Base-by-base conservation (phyloP, 1,140 invertebrate genomes). In the Berghia stephanieae region DNA sequence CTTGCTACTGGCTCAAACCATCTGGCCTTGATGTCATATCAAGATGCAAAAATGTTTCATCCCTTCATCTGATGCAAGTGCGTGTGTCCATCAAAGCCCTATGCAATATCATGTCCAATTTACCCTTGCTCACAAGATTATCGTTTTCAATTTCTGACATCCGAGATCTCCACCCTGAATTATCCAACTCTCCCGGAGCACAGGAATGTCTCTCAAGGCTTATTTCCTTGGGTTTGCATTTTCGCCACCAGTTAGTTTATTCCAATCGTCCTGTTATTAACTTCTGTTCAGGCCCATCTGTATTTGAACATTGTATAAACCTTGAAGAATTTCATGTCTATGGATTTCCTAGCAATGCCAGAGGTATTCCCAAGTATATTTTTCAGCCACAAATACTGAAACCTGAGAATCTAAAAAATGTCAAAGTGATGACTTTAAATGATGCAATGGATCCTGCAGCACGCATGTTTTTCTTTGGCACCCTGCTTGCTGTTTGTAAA, bases 391-490 rank as follows among this genome's bases (percentile, higher is more conserved):
- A 83, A 75, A 82, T 85, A 27, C 69, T 80, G 10, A 83, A 83
- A 63, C 38, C 80, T 27, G 80, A 84, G 36, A 84, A 84, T 52
- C 71, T 84, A 55, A 79, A 82, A 78, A 78, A 82, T 71, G 74
- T 86, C 4, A 82, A 83, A 69, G 79, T 80, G 1, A 71, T 86
- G 42, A 82, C 81, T n/a, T 75, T 86, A n/a, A 86, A 83, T 68
- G 83, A 84, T 81, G 84, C 84, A 49, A 81, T 84, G 13, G 84
- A 86, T 70, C 82, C 84, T 18, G 82, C 82, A 21, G 84, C 84
- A 38, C 78, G 84, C 13, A 86, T 86, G 78, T 86, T 86, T 66
- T 86, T 83, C 78, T 86, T 83, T 73, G 83, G 82, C 24, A 82
- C 83, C n/a, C 49, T 86, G 43, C 72, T 86, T 49, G 82, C 83